These are phyloP conservation scores for Stomorhina lunata DNA, from an alignment of 2,888 invertebrate species.

Conservation along the genomic window DNA sequence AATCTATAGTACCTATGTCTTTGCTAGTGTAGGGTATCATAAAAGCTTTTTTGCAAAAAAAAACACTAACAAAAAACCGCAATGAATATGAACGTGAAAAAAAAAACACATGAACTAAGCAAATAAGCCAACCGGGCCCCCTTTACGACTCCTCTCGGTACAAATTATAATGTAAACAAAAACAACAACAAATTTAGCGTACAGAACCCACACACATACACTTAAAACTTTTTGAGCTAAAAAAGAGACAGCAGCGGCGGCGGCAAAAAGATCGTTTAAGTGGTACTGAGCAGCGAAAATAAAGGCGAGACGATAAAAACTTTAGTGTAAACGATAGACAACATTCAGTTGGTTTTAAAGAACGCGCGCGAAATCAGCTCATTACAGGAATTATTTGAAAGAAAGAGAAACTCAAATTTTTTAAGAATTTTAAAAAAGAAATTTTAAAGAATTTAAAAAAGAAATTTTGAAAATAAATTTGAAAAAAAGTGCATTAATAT, in stretches of 20 bases:
- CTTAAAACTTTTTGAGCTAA: constrained; percentile 17
- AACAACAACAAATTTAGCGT: not conserved
- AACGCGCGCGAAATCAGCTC: constrained; percentile 65
- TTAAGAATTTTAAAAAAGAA: constrained; percentile 17
- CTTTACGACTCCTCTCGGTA: not conserved
- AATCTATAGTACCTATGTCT: no score
- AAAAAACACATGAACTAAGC: no score
- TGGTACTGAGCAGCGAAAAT: constrained; percentile 6
- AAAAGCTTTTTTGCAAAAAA: not conserved
- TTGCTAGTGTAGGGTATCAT: no score
- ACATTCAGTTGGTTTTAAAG: constrained; percentile 66
- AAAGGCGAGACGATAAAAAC: constrained; percentile 64
- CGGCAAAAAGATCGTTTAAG: constrained; percentile 29
- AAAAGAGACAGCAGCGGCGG: not conserved
- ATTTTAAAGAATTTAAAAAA: constrained; percentile 27
- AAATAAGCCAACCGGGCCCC: no score
- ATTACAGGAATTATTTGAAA: not conserved
- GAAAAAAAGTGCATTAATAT: constrained; percentile 47
- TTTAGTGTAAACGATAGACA: constrained; percentile 60
- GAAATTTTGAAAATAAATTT: not conserved
- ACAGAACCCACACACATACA: not conserved
- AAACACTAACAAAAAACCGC: no score
- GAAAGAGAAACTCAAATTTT: not conserved
- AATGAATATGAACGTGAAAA: no score
- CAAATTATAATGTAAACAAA: not conserved